These are phyloP conservation scores for Prosopocoilus inquinatus DNA, from an alignment of 2,888 invertebrate genomes.

Conservation along the genomic window DNA sequence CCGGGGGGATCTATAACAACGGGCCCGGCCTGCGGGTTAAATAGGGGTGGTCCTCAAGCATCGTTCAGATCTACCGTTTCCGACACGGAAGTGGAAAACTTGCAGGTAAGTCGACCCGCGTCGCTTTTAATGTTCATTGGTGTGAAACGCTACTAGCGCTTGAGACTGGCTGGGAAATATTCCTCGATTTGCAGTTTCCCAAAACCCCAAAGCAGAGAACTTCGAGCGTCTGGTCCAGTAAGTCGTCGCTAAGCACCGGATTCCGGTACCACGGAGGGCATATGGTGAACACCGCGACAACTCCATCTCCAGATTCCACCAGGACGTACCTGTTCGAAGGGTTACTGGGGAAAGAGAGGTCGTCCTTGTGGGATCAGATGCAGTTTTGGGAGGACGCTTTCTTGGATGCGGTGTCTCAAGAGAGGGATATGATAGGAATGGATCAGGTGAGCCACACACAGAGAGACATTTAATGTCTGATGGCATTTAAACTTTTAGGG, in stretches of 20 bases:
- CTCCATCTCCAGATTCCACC: conserved; percentile 87
- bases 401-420: conserved; percentile 95
- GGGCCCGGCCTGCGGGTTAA: conserved; percentile 67
- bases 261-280: conserved; percentile 85
- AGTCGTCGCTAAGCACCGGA: conserved; percentile 83
- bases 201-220: conserved; percentile 75
- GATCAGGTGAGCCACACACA: conserved; percentile 67
- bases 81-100: conserved; percentile 89
- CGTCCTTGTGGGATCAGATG: conserved; percentile 96
- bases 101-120: conserved; percentile 67
- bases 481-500: conserved; percentile 54
- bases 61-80: conserved; percentile 88
- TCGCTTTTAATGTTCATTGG: conserved; percentile 15
- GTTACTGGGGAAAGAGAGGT: conserved; percentile 75
- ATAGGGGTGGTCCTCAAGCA: conserved; percentile 69
- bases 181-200: conserved; percentile 56
- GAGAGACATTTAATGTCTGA: neutral
- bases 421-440: conserved; percentile 98
- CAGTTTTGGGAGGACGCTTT: conserved; percentile 99
- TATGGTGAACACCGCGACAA: conserved; percentile 78
- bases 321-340: conserved; percentile 93
- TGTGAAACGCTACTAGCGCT: neutral
- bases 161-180: neutral
- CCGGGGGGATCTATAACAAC: conserved; percentile 79
- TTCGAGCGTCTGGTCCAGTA: conserved; percentile 89